Conservation (phyloP, 2,888 invertebrate genomes). For the Aphrophora alni region DNA sequence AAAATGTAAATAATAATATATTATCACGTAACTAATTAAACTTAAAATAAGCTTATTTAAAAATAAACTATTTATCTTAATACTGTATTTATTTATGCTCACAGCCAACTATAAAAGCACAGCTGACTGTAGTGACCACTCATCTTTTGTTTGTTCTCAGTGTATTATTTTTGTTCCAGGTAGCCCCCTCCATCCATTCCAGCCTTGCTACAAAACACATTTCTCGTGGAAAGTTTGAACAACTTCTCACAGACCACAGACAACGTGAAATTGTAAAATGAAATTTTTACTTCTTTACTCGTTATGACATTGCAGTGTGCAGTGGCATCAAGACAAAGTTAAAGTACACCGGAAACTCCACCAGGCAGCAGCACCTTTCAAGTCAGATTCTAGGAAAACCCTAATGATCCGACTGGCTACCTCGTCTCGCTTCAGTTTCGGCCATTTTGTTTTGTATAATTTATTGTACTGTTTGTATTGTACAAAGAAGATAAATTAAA, state of each 20-base stretch:
- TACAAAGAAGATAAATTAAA: too few species aligned
- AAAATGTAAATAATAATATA: too few species aligned
- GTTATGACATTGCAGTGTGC: not conserved
- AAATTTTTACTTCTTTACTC: not conserved
- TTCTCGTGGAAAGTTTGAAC: not conserved
- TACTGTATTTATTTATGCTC: not conserved
- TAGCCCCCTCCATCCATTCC: not conserved
- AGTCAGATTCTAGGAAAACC: too few species aligned
- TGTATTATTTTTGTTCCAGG: not conserved
- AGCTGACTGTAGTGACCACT: not conserved
- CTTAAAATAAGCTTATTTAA: not conserved
- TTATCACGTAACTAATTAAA: not conserved
- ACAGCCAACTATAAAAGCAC: not conserved
- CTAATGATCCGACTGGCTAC: too few species aligned
- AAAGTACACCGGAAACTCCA: not conserved
- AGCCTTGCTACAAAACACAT: not conserved
- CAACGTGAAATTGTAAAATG: not conserved
- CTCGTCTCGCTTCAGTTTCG: too few species aligned
- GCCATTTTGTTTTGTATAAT: too few species aligned
- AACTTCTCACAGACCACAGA: not conserved
- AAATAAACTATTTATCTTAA: not conserved
- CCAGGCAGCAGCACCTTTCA: not conserved
- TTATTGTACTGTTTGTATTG: too few species aligned
- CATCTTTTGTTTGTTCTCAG: not conserved
- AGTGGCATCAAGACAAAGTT: not conserved